Evolutionary conservation across 2,888 invertebrate genomes (phyloP).

Genomic region (Epistrophe grossulariae): DNA sequence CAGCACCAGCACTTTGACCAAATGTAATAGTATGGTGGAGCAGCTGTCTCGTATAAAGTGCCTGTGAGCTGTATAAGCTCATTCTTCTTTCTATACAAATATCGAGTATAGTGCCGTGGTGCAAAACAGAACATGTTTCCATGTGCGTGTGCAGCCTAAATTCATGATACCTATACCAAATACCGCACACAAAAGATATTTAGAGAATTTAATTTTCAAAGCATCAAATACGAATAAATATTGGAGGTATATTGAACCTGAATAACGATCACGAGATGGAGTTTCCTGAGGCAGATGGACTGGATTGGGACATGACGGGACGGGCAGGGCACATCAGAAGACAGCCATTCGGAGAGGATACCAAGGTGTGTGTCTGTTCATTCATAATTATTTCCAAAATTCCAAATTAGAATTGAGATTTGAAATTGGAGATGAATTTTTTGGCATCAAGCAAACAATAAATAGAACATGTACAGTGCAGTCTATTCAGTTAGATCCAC

Average conservation of each 20-base stretch:
- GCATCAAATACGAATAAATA: slow-evolving; percentile 6
- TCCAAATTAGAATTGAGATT: slow-evolving; percentile 63
- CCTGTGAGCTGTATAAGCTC: background rate
- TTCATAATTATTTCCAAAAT: slow-evolving; percentile 63
- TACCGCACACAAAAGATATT: slow-evolving; percentile 63
- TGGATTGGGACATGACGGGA: no score
- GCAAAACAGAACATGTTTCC: background rate
- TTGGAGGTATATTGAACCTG: background rate
- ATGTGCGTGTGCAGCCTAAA: slow-evolving; percentile 20
- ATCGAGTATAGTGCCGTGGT: background rate
- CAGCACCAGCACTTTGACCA: no score
- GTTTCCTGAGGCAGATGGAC: background rate
- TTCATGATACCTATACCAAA: slow-evolving; percentile 54
- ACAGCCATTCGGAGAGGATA: slow-evolving; percentile 5
- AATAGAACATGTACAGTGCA: no score
- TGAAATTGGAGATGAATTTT: slow-evolving; percentile 33
- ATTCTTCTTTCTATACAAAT: background rate
- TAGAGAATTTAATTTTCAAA: slow-evolving; percentile 68
- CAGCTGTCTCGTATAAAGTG: background rate
- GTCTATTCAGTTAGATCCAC: no score
- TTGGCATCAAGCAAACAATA: no score
- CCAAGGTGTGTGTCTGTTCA: slow-evolving; percentile 45
- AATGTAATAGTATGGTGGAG: slow-evolving; percentile 12
- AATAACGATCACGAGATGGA: background rate
- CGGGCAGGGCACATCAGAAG: background rate